Conservation (phyloP, 2,888 invertebrate species). For the Trichogramma evanescens region DNA sequence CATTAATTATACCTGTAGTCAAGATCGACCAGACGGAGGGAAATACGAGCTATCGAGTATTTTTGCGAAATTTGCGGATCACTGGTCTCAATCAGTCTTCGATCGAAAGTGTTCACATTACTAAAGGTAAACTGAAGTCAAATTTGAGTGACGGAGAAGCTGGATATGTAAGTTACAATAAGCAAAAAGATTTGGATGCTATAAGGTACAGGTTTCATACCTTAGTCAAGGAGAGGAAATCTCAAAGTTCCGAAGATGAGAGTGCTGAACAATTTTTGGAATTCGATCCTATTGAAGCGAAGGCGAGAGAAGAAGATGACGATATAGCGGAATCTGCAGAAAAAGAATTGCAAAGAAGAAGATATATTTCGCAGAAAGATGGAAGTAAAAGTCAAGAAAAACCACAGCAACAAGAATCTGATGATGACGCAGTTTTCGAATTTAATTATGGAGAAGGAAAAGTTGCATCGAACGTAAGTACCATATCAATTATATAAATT, state of each 20-base stretch:
- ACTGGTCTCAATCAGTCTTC: slow-evolving; percentile 37
- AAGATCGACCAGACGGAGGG: slow-evolving; percentile 49
- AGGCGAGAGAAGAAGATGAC: neutral
- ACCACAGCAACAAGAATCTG: neutral
- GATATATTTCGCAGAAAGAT: neutral
- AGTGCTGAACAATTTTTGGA: slow-evolving; percentile 3
- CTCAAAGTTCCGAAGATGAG: neutral
- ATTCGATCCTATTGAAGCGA: slow-evolving; percentile 6
- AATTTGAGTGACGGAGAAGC: slow-evolving; percentile 40
- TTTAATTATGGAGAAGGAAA: slow-evolving; percentile 7
- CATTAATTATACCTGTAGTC: slow-evolving; percentile 39
- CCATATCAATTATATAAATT: neutral
- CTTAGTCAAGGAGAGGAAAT: slow-evolving; percentile 33
- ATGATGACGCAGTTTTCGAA: neutral
- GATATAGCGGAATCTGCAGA: neutral
- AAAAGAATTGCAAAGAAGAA: neutral
- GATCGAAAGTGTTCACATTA: slow-evolving; percentile 40
- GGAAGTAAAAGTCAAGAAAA: neutral
- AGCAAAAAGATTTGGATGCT: slow-evolving; percentile 36
- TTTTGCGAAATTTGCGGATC: slow-evolving; percentile 37
- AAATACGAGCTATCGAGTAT: slow-evolving; percentile 38
- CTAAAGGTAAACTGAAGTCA: slow-evolving; percentile 34
- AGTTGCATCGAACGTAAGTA: slow-evolving; percentile 12
- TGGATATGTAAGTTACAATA: slow-evolving; percentile 42
- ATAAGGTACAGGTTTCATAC: slow-evolving; percentile 42